Evolutionary conservation across 2,888 invertebrate species (phyloP), one percentile per base, ranked within the genome.

Genomic region (Aplocera efformata): DNA sequence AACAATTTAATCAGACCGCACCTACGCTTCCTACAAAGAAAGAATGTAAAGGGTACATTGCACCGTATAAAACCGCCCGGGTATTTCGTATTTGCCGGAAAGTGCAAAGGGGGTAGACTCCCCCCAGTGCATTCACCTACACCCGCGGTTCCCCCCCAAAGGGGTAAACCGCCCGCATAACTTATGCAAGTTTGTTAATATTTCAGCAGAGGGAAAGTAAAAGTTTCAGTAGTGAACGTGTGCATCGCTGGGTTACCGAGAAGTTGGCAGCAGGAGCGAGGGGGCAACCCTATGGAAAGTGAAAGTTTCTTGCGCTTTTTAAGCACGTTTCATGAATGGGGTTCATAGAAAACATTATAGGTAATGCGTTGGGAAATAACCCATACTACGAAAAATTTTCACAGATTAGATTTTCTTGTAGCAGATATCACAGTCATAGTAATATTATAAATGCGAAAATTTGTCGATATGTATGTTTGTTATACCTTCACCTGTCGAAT

Each of bases 151-250:
- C 20, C 36, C 32, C 32, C 48, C 40, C 34, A 48, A 51, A 42
- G 43, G 44, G 52, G 38, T 43, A 31, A 26, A 42, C 44, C 49
- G 43, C 58, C 56, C 57, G 65, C 69, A 66, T 75, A 74, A 76
- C 73, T 83, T 81, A 83, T 84, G 84, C 80, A 84, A 80, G 76
- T 73, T 79, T 70, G 78, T 81, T 81, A 83, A 84, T 81, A 83
- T 82, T 84, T 81, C 72, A 82, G 68, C 62, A 67, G 70, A 79
- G 69, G 67, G 76, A 82, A 83, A 82, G 83, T 80, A 75, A 84
- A 75, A 83, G 83, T 79, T 67, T 42, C 34, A 46, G 43, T 25
- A 37, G 40, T 36, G 39, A 24, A 35, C 38, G 35, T 40, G 40
- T 5, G 10, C 40, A 30, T 35, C 31, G 23, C 27, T 22, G 25